These are phyloP conservation scores for Mugil cephalus DNA, from an alignment of 2,113 vertebrate genomes.

Conservation along the genomic window DNA sequence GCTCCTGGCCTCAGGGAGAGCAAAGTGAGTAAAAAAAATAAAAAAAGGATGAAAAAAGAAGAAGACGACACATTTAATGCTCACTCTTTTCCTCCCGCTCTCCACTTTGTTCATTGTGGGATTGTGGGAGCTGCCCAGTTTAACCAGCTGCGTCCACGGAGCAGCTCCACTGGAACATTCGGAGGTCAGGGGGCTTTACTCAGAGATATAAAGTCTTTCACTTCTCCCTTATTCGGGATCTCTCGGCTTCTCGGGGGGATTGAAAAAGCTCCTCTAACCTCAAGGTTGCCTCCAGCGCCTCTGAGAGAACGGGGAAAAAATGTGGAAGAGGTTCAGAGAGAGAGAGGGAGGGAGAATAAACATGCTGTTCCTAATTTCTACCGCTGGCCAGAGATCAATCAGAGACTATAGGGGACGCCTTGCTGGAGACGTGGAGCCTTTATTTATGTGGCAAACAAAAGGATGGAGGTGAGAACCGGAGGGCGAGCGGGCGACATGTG, in stretches of 20 bases:
- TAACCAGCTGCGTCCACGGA: background rate
- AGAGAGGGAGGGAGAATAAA: slow-evolving; percentile 38
- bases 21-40: background rate
- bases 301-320: slow-evolving; percentile 14
- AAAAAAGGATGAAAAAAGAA: too few species aligned
- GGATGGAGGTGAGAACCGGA: slow-evolving; percentile 27
- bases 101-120: background rate
- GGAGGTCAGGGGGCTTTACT: background rate
- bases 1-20: slow-evolving; percentile 25
- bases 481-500: slow-evolving; percentile 5
- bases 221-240: background rate
- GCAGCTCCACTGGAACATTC: slow-evolving; percentile 24
- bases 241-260: slow-evolving; percentile 5
- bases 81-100: too few species aligned
- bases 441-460: slow-evolving; percentile 57
- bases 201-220: slow-evolving; percentile 2
- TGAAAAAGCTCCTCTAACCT: slow-evolving; percentile 25
- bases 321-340: slow-evolving; percentile 6
- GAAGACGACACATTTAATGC: background rate
- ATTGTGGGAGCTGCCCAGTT: background rate
- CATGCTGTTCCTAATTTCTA: slow-evolving; percentile 46
- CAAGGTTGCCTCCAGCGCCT: background rate
- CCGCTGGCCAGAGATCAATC: slow-evolving; percentile 53
- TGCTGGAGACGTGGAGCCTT: slow-evolving; percentile 7
- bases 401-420: slow-evolving; percentile 28